Percentiles rank a stretch among this genome's conserved stretches.
These are phyloP conservation scores for Nerophis ophidion DNA, from an alignment of 2,113 vertebrate species.

Conservation along the genomic window DNA sequence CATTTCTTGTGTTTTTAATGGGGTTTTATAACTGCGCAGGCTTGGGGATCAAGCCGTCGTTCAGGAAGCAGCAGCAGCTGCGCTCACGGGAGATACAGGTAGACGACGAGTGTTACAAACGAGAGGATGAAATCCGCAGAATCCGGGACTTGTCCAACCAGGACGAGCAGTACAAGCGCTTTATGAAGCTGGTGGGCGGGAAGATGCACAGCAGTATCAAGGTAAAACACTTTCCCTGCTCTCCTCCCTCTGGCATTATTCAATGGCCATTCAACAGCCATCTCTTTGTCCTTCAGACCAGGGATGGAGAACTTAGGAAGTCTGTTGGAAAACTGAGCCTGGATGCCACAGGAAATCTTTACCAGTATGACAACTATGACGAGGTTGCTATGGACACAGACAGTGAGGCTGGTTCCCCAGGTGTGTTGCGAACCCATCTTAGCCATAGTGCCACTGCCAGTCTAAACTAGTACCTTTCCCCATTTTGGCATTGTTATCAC, in stretches of 20 bases:
- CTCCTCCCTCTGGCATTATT: background rate
- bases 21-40: constrained; percentile 16
- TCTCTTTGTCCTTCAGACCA: constrained; percentile 70
- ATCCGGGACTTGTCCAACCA: constrained; percentile 96
- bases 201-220: constrained; percentile 78
- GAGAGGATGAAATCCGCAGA: constrained; percentile 92
- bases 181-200: constrained; percentile 95
- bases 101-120: constrained; percentile 86
- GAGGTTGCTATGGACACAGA: constrained; percentile 99
- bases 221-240: constrained; percentile 52
- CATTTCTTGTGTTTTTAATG: background rate
- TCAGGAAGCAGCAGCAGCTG: constrained; percentile 86
- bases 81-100: constrained; percentile 88
- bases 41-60: constrained; percentile 75
- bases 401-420: constrained; percentile 91
- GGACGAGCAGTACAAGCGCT: constrained; percentile 97
- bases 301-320: constrained; percentile 83
- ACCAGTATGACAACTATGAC: constrained; percentile 98
- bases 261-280: no score
- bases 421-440: constrained; percentile 59
- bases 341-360: constrained; percentile 86
- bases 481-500: no score
- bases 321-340: constrained; percentile 78
- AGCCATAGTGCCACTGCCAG: no score
- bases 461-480: no score